Evolutionary conservation across 2,888 invertebrate genomes (phyloP).

Genomic region (Portevinia maculata): DNA sequence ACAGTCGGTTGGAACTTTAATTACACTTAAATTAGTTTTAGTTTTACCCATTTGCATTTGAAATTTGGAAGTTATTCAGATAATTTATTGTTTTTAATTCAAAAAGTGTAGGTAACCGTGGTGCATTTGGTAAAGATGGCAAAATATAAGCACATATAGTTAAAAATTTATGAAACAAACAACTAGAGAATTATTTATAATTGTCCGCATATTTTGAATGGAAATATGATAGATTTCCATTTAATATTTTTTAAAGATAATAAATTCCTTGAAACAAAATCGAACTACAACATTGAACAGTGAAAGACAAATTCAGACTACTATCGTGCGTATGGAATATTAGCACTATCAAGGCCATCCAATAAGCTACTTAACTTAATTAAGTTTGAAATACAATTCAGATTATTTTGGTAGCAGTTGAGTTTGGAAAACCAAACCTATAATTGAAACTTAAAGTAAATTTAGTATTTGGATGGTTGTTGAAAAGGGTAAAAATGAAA

Average conservation of each 20-base stretch:
- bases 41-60: no score
- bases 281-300: neutral
- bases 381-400: conserved; percentile 11
- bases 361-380: conserved; percentile 15
- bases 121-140: no score
- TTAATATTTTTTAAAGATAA: neutral
- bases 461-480: neutral
- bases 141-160: no score
- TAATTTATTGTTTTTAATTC: no score
- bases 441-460: neutral
- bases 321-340: conserved; percentile 7
- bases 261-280: neutral
- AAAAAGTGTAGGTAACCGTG: no score
- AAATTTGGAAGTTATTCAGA: no score
- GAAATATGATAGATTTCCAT: no score
- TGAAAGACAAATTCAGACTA: conserved; percentile 29
- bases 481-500: neutral
- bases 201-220: no score
- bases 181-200: neutral
- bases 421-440: neutral
- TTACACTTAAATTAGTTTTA: no score
- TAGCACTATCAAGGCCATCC: neutral
- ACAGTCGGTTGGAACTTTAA: no score
- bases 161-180: neutral
- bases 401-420: neutral